A percentile compares a stretch with the other conserved stretches of the same genome.
Conservation (phyloP, 2,888 invertebrate species). For the Chorisops tibialis region DNA sequence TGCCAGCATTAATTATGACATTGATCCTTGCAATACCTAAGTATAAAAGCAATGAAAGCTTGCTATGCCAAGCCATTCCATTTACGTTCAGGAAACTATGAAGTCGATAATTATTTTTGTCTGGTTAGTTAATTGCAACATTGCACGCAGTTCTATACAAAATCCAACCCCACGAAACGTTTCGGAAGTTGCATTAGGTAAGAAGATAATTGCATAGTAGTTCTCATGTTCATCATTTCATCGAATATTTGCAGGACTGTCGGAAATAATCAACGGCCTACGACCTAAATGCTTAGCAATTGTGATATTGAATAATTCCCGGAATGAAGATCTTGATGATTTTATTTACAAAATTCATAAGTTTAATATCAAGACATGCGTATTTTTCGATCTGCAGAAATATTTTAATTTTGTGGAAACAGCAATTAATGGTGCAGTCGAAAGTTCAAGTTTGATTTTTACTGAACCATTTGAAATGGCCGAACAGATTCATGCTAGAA, state of each 20-base stretch:
- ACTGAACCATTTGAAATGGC: conserved; percentile 43
- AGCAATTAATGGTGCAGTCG: conserved; percentile 44
- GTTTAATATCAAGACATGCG: conserved; percentile 43
- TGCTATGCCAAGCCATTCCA: too few relatives aligned
- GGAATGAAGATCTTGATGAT: conserved; percentile 42
- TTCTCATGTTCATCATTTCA: not conserved
- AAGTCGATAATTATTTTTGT: too few relatives aligned
- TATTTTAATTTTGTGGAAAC: conserved; percentile 46
- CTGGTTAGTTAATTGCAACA: too few relatives aligned
- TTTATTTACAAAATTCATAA: conserved; percentile 46
- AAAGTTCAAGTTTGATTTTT: conserved; percentile 49
- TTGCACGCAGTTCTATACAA: not conserved
- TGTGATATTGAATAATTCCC: conserved; percentile 36
- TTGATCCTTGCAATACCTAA: too few relatives aligned
- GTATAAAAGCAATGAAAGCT: too few relatives aligned
- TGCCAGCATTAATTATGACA: too few relatives aligned
- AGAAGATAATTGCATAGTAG: too few relatives aligned
- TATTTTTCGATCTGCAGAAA: conserved; percentile 44
- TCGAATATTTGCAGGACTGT: conserved; percentile 23
- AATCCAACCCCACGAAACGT: conserved; percentile 6
- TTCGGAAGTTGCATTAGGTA: conserved; percentile 11
- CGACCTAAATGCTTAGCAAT: conserved; percentile 44
- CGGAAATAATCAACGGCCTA: conserved; percentile 47
- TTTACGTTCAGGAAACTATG: too few relatives aligned
- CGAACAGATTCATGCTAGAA: conserved; percentile 41